Base-by-base conservation (phyloP, 2,113 vertebrate genomes). In the Pterocles gutturalis region DNA sequence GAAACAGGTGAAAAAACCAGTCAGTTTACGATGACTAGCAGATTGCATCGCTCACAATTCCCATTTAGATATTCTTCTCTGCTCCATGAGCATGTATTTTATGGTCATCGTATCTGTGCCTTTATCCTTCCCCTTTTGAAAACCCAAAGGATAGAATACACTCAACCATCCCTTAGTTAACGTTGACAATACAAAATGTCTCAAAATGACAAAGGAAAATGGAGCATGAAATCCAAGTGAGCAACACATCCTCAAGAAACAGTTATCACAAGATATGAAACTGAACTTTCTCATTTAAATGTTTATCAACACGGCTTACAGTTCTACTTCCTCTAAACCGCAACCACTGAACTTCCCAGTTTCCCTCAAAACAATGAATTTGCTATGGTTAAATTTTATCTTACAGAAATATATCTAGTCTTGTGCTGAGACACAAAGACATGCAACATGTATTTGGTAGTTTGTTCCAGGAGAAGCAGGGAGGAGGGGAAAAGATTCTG, bases 151-250 rank as follows among this genome's bases (percentile, higher is more conserved):
- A 22, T 5, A 66, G 46, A 75, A 41, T 57, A 86, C 92, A 66
- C 20, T 38, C 55, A 94, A 13, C 22, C 41, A 48, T 12, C 46
- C 62, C n/a, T 64, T 34, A 36, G 31, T n/a, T 60, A 58, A 62
- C 33, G 29, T 13, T 31, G 54, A 83, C 45, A 51, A 76, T 7
- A 60, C 2, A 43, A 67, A 48, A 21, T 4, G 7, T 58, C 25
- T 69, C 31, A 72, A 85, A 80, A 67, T 29, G 20, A 89, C 51
- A 82, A 83, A 71, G 16, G 70, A 71, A 94, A 84, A 66, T 14
- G 72, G 49, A 49, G n/a, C 36, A 46, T 17, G 60, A 77, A 83
- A 73, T 81, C 60, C 43, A 10, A 7, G 18, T 21, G 36, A 77
- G 61, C 25, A 65, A 31, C 7, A 36, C 0, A 0, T 55, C 53